phyloP scores from a whole-genome alignment of 2,888 invertebrate species.

The Diabrotica balteata region DNA sequence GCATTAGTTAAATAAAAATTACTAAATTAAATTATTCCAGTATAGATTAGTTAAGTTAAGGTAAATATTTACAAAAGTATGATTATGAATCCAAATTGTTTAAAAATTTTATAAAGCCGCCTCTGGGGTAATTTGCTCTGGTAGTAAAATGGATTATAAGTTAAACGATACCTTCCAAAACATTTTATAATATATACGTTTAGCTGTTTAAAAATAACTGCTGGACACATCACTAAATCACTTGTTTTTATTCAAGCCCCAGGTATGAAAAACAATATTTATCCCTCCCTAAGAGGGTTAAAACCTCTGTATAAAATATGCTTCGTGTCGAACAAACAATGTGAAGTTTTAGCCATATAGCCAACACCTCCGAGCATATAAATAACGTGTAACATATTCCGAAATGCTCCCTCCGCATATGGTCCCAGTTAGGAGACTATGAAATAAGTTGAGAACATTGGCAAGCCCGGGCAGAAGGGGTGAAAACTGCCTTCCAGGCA shows the following conservation, averaged over 20 bases:
- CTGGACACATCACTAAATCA: not conserved
- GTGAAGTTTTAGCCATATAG: conserved; percentile 26
- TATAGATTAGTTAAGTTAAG: too few relatives aligned
- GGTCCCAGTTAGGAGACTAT: conserved; percentile 32
- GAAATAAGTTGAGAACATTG: conserved; percentile 39
- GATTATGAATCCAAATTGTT: too few relatives aligned
- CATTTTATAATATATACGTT: too few relatives aligned
- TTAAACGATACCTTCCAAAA: too few relatives aligned
- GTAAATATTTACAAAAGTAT: too few relatives aligned
- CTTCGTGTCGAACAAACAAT: conserved; percentile 22
- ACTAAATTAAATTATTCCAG: too few relatives aligned
- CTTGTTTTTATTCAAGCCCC: not conserved
- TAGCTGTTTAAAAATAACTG: not conserved
- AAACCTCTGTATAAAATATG: conserved; percentile 13
- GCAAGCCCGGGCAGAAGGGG: conserved; percentile 27
- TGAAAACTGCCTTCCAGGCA: conserved; percentile 37
- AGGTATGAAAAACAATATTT: not conserved
- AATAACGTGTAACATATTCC: conserved; percentile 34
- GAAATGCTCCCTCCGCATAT: conserved; percentile 29
- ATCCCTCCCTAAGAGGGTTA: not conserved
- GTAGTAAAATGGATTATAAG: too few relatives aligned
- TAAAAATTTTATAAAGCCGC: too few relatives aligned
- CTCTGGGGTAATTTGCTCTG: too few relatives aligned
- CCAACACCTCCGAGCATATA: conserved; percentile 23
- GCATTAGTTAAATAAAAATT: too few relatives aligned